Percentiles rank a stretch among this genome's conserved stretches.
These are phyloP conservation scores for Dendrolimus kikuchii DNA, from an alignment of 1,140 invertebrate species.

Conservation along the genomic window DNA sequence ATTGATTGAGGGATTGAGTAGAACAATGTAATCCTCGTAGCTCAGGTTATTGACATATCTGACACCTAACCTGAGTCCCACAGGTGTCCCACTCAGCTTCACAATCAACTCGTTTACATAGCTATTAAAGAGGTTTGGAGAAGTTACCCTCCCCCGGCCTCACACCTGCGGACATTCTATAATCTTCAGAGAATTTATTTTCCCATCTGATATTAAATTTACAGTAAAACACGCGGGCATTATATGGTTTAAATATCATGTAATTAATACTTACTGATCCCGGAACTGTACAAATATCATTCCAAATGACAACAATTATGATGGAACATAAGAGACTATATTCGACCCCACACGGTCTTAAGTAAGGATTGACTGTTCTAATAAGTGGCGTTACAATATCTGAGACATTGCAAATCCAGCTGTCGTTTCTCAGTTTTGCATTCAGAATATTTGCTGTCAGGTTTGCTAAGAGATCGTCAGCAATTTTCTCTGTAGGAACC, in stretches of 20 bases:
- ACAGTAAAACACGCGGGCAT: no score
- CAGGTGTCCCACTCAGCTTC: no score
- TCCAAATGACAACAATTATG: slow-evolving; percentile 77
- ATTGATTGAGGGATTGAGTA: no score
- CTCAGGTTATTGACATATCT: no score
- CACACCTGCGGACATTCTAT: no score
- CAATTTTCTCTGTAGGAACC: slow-evolving; percentile 13
- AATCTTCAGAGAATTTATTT: no score
- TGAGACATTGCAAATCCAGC: slow-evolving; percentile 58
- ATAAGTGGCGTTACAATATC: slow-evolving; percentile 77
- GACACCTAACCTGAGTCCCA: no score
- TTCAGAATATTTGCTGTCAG: slow-evolving; percentile 17
- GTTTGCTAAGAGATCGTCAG: slow-evolving; percentile 20
- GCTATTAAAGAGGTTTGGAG: no score
- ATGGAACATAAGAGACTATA: slow-evolving; percentile 82
- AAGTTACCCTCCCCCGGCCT: no score
- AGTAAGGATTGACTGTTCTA: slow-evolving; percentile 76
- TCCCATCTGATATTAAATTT: no score
- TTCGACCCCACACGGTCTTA: slow-evolving; percentile 82
- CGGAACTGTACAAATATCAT: slow-evolving; percentile 74
- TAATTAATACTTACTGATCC: slow-evolving; percentile 43
- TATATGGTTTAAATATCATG: background rate
- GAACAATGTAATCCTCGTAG: no score
- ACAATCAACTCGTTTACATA: no score
- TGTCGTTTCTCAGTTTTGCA: slow-evolving; percentile 24